A percentile compares a stretch with the other conserved stretches of the same genome.
Conservation (phyloP, 2,888 invertebrate genomes). For the Eilema sororculum region DNA sequence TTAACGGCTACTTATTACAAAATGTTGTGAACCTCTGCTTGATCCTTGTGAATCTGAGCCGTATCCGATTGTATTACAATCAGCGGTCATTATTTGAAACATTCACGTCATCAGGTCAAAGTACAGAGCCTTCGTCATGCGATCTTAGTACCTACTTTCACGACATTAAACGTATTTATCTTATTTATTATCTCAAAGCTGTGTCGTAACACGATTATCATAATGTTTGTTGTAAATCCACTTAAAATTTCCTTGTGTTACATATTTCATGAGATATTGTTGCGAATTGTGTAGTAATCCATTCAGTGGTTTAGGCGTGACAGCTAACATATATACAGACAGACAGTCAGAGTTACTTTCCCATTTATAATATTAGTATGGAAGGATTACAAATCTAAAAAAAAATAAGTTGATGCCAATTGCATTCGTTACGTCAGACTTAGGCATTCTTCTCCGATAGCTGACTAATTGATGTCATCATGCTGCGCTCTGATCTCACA, state of each 20-base stretch:
- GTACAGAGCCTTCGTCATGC: slow-evolving; percentile 41
- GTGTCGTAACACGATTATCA: slow-evolving; percentile 9
- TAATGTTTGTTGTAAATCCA: slow-evolving; percentile 10
- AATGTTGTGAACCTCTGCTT: slow-evolving; percentile 57
- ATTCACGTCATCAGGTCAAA: slow-evolving; percentile 62
- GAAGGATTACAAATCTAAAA: too few relatives aligned
- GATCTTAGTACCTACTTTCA: slow-evolving; percentile 42
- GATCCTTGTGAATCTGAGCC: slow-evolving; percentile 53
- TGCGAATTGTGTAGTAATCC: slow-evolving; percentile 4
- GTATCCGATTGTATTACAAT: slow-evolving; percentile 71
- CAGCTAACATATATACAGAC: too few relatives aligned
- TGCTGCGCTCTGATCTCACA: slow-evolving; percentile 36
- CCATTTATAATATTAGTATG: too few relatives aligned
- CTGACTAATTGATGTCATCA: slow-evolving; percentile 44
- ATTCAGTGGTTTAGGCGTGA: too few relatives aligned
- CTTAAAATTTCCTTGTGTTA: background rate
- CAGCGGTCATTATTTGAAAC: slow-evolving; percentile 67
- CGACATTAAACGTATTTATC: slow-evolving; percentile 16
- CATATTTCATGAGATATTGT: background rate
- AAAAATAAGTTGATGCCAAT: too few relatives aligned
- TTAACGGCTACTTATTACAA: slow-evolving; percentile 18
- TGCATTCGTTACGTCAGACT: slow-evolving; percentile 22
- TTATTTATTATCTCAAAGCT: slow-evolving; percentile 8
- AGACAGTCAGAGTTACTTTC: too few relatives aligned
- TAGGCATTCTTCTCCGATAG: slow-evolving; percentile 29